Conservation (phyloP, 2,888 invertebrate species). For the Salticus scenicus region DNA sequence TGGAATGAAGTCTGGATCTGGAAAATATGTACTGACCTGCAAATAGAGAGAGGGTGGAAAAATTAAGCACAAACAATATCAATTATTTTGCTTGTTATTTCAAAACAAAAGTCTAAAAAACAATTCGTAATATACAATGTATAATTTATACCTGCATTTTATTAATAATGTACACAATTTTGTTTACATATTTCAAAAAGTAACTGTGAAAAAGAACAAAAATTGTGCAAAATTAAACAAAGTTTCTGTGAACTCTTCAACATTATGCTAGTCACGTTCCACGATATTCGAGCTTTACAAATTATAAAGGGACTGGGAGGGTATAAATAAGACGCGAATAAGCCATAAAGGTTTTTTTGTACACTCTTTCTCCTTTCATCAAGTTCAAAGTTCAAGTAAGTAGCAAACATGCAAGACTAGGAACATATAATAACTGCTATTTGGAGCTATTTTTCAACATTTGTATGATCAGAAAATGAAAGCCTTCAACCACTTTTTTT, state of each 20-base stretch:
- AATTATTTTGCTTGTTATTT: too few relatives aligned
- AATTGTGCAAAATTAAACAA: too few relatives aligned
- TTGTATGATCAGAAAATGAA: neutral
- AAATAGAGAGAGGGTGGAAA: neutral
- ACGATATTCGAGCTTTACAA: slow-evolving; percentile 11
- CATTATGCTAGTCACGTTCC: slow-evolving; percentile 51
- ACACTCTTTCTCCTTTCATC: neutral
- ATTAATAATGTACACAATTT: too few relatives aligned
- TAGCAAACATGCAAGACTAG: slow-evolving; percentile 62
- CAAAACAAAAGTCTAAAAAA: too few relatives aligned
- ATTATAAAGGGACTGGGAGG: neutral
- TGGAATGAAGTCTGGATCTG: slow-evolving; percentile 35
- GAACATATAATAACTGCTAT: slow-evolving; percentile 7
- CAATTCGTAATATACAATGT: too few relatives aligned
- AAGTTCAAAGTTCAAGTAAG: slow-evolving; percentile 59
- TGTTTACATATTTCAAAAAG: too few relatives aligned
- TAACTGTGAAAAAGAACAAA: too few relatives aligned
- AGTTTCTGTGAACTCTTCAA: neutral
- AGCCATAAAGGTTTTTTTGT: too few relatives aligned
- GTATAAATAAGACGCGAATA: neutral
- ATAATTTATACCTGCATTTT: too few relatives aligned
- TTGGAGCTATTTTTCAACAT: slow-evolving; percentile 24
- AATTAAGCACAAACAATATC: too few relatives aligned
- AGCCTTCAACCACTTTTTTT: too few relatives aligned
- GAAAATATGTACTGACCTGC: slow-evolving; percentile 25